A percentile compares a stretch with the other conserved stretches of the same genome.
phyloP scores from a whole-genome alignment of 2,113 vertebrate species.

The Puffinus mauretanicus region DNA sequence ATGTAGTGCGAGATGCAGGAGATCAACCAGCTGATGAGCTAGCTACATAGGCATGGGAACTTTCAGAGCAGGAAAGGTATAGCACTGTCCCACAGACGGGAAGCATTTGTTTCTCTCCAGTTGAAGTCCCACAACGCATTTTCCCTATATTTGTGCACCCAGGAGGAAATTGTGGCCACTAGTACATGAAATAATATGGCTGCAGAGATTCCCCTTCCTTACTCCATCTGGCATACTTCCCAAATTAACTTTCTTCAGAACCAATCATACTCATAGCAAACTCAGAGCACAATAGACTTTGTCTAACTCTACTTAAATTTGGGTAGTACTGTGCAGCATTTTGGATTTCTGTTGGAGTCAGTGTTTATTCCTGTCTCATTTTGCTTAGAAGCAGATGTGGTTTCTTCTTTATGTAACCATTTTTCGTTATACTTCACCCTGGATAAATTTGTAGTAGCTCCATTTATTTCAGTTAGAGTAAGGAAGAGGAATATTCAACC shows the following conservation, averaged over 20 bases:
- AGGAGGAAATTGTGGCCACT: neutral
- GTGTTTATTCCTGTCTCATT: neutral
- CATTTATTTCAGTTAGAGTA: neutral
- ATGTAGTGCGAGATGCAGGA: neutral
- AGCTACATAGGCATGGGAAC: neutral
- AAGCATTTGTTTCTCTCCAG: neutral
- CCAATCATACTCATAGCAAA: neutral
- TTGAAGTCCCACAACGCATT: neutral
- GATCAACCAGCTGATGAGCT: neutral
- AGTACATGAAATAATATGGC: neutral
- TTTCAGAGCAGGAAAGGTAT: neutral
- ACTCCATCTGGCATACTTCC: neutral
- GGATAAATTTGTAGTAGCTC: neutral
- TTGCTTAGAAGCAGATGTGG: neutral
- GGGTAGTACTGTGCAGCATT: neutral
- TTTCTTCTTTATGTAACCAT: neutral
- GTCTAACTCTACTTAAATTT: neutral
- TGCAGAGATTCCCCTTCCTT: neutral
- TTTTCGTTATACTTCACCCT: neutral
- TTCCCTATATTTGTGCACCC: neutral
- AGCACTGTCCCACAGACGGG: neutral
- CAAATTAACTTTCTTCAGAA: neutral
- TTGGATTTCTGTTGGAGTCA: neutral
- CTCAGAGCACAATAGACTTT: neutral
- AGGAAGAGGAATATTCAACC: neutral